Conservation (phyloP, 30 jellyfish, hydroid and myxozoan species). For the Hydra vulgaris region DNA sequence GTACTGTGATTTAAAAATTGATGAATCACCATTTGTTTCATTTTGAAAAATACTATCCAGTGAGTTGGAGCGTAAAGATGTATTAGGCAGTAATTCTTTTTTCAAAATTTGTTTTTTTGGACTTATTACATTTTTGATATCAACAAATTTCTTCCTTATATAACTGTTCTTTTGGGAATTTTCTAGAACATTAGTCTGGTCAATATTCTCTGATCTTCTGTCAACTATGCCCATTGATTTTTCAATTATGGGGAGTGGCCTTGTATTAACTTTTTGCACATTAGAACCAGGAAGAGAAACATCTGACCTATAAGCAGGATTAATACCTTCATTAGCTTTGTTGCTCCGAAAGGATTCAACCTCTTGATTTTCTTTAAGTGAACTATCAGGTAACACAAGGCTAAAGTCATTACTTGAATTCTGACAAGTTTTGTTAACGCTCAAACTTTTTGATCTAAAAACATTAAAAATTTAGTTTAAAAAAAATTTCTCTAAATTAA, state of each 20-base stretch:
- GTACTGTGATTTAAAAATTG: neutral
- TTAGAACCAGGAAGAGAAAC: neutral
- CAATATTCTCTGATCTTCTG: neutral
- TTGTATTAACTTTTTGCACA: neutral
- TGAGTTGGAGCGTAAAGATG: conserved; percentile 10
- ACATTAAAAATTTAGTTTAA: neutral
- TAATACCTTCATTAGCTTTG: neutral
- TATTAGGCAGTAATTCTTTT: neutral
- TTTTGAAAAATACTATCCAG: conserved; percentile 9
- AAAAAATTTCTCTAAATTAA: too few species aligned
- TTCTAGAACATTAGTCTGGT: neutral
- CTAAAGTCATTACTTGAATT: too few species aligned
- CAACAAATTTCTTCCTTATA: conserved; percentile 10
- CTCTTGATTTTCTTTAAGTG: too few species aligned
- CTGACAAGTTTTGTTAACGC: too few species aligned
- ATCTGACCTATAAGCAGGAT: conserved; percentile 3
- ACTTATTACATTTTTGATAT: conserved; percentile 8
- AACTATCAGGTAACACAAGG: too few species aligned
- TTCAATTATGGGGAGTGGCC: neutral
- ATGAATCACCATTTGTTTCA: neutral
- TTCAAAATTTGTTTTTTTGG: neutral
- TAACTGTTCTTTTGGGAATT: conserved; percentile 7
- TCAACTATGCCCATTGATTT: neutral
- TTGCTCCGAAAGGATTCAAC: neutral
- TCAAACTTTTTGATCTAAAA: too few species aligned